Percentiles rank a stretch among this genome's conserved stretches.
These are phyloP conservation scores for Drosophila peninsularis DNA, from an alignment of 2,888 invertebrate species.

Conservation along the genomic window DNA sequence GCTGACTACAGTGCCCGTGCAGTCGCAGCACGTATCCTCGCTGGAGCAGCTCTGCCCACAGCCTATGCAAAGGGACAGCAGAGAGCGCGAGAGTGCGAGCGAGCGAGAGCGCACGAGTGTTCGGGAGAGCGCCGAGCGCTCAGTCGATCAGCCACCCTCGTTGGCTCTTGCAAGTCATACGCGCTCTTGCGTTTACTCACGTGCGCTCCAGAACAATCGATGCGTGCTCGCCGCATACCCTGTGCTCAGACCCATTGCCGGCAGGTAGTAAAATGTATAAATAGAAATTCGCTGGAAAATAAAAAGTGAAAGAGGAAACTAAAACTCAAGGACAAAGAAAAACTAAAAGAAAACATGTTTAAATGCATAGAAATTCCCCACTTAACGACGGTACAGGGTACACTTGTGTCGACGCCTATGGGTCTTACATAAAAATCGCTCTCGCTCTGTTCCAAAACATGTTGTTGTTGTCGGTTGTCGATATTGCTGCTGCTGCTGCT, in stretches of 20 bases:
- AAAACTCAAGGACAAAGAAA: not conserved
- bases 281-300: not conserved
- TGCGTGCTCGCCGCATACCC: slow-evolving; percentile 31
- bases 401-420: not conserved
- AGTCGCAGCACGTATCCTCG: slow-evolving; percentile 14
- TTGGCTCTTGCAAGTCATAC: slow-evolving; percentile 43
- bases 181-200: slow-evolving; percentile 45
- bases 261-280: not conserved
- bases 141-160: slow-evolving; percentile 48
- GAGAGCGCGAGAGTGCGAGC: not conserved
- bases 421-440: slow-evolving; percentile 1
- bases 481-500: slow-evolving; percentile 18
- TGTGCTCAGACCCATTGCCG: slow-evolving; percentile 3
- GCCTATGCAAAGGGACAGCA: slow-evolving; percentile 1
- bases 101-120: slow-evolving; percentile 3
- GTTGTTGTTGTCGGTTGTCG: slow-evolving; percentile 24
- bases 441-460: slow-evolving; percentile 31
- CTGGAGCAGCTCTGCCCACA: slow-evolving; percentile 1
- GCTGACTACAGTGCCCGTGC: too few species aligned
- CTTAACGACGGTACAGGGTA: slow-evolving; percentile 28
- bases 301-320: not conserved
- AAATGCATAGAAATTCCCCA: not conserved
- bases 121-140: slow-evolving; percentile 3
- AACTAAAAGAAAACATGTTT: not conserved
- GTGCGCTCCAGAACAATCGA: slow-evolving; percentile 43